Percentiles rank a stretch among this genome's conserved stretches.
Evolutionary conservation across 64 coral and sea anemone genomes (phyloP).

Genomic region (Cladopsammia gracilis): DNA sequence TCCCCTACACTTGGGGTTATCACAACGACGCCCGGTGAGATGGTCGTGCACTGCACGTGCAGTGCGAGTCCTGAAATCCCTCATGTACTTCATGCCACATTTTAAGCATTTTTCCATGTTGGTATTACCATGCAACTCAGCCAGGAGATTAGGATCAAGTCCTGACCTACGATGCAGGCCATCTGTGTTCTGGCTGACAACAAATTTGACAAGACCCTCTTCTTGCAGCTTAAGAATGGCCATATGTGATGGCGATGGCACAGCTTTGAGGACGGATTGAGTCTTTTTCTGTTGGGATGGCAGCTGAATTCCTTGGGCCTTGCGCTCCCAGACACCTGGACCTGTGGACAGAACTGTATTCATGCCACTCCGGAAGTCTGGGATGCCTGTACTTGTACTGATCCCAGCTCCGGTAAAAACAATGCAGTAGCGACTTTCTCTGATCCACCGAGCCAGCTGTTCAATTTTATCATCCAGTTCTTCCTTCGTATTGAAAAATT

Average conservation of each 20-base stretch:
- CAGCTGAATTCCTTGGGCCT: constrained; percentile 39
- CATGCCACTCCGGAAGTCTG: constrained; percentile 77
- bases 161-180: constrained; percentile 60
- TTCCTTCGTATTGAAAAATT: constrained; percentile 71
- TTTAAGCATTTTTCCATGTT: constrained; percentile 76
- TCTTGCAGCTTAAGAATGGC: constrained; percentile 56
- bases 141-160: constrained; percentile 28
- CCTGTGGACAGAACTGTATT: constrained; percentile 77
- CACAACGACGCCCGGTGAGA: constrained; percentile 56
- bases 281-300: constrained; percentile 44
- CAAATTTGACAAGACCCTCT: constrained; percentile 74
- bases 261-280: constrained; percentile 54
- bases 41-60: constrained; percentile 71
- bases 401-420: constrained; percentile 81
- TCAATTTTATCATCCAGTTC: constrained; percentile 43
- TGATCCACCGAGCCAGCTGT: constrained; percentile 57
- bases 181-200: constrained; percentile 76
- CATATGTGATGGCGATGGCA: constrained; percentile 72
- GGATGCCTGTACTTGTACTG: constrained; percentile 75
- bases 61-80: constrained; percentile 72
- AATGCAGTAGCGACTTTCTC: constrained; percentile 76
- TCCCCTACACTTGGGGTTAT: constrained; percentile 61
- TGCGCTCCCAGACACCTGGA: constrained; percentile 72
- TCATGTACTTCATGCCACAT: constrained; percentile 74
- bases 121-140: constrained; percentile 77